phyloP scores from a whole-genome alignment of 2,888 invertebrate genomes.

The Ptychoptera contaminata region DNA sequence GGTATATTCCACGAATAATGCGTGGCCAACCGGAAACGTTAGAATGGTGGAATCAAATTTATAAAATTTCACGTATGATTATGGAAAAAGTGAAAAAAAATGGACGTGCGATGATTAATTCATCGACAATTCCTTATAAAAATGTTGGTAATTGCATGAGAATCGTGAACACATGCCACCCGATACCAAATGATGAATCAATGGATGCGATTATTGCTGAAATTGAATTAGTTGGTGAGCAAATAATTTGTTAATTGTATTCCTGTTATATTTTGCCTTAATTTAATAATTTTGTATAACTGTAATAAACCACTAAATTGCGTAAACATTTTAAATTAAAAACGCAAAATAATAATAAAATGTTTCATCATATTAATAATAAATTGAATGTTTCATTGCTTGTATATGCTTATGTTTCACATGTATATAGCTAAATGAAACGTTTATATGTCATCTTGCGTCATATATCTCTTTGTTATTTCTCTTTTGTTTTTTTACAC shows the following conservation, averaged over 20 bases:
- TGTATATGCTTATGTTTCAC: no score
- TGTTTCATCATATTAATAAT: no score
- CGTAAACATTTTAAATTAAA: no score
- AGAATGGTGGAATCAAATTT: constrained; percentile 36
- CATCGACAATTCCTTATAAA: constrained; percentile 47
- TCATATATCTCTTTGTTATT: no score
- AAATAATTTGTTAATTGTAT: constrained; percentile 7
- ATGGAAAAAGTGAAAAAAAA: constrained; percentile 34
- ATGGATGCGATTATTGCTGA: constrained; percentile 47
- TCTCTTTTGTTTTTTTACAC: no score
- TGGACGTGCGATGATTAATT: constrained; percentile 60
- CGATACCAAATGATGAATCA: constrained; percentile 37
- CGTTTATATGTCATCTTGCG: no score
- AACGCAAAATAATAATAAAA: no score
- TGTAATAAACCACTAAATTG: no score
- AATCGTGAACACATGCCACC: constrained; percentile 57
- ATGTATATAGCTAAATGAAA: no score
- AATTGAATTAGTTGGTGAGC: constrained; percentile 44
- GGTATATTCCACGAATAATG: constrained; percentile 57
- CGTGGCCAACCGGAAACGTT: constrained; percentile 24
- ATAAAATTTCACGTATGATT: constrained; percentile 20
- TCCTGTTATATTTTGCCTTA: no score
- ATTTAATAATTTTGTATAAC: no score
- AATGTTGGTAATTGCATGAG: constrained; percentile 59
- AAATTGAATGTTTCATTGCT: no score